Base-by-base conservation (phyloP, 2,888 invertebrate genomes). In the Cheilosia grossa region DNA sequence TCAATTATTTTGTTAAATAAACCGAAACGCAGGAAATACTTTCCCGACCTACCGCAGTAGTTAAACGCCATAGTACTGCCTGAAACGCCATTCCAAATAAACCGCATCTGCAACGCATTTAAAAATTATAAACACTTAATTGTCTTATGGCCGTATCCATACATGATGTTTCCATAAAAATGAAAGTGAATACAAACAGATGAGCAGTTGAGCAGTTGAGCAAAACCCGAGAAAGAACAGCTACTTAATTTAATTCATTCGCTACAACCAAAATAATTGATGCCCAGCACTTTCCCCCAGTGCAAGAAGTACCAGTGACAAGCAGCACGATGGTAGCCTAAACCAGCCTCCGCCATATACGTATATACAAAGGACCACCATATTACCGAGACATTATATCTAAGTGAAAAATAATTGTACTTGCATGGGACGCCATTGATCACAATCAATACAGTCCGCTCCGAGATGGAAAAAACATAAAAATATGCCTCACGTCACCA, bases 351-450 rank as follows among this genome's bases (percentile, higher is more conserved):
- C 63, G 30, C 33, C 44, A 61, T 33, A 30, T 44, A 13, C 54
- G 44, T 33, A 24, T 19, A 3, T 19, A 24, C 51, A 53, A 42
- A 72, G 27, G 51, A 21, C 24, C 56, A 33, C 37, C 37, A 54
- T 33, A 73, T 73, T 54, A 54, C 63, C 33, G n/a, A 37, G 44
- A 47, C 33, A 64, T 54, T 64, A 63, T 56, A 49, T 74, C 56
- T 74, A 66, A 74, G 64, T 74, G 74, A 74, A 74, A 75, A 67
- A 67, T 67, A 75, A 75, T 75, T 67, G 58, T 67, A 66, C 63
- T 66, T 58, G 56, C 58, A 75, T 51, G 66, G 42, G 42, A 67
- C 77, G 51, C 59, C 73, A 61, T 77, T 61, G 53, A 77, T 77
- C 67, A 61, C 67, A 61, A 61, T 53, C 67, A 33, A 59, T 67